Base-by-base conservation (phyloP, 92 coral and sea anemone species). In the Galaxea fascicularis region DNA sequence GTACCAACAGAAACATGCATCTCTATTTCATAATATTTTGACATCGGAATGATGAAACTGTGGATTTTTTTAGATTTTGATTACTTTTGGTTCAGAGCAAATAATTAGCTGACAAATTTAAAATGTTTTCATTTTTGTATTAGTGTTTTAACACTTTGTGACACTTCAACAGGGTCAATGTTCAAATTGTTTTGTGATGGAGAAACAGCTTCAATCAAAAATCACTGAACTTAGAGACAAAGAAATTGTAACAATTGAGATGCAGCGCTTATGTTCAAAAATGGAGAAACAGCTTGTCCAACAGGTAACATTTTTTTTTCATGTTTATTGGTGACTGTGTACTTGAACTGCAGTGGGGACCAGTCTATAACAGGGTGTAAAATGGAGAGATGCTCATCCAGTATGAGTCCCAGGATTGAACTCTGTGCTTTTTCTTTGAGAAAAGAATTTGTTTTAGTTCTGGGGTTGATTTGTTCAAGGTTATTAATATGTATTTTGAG, bases 261-360 rank as follows among this genome's bases (percentile, higher is more conserved):
- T 96, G 79, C 94, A 95, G 66, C 98, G 91, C 71, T 82, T 95
- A 63, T 93, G 99, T 58, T 89, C 88, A 71, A 96, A 96, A 87
- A 96, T 96, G 99, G 98, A 95, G 58, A 93, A 85, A 53, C 99
- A 96, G 65, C 93, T 96, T 29, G 91, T 95, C 68, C 93, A 93
- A 69, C 98, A 94, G 93, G 99, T 96, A 65, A 30, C 8, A 31
- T 77, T 26, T 4, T 15, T n/a, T 41, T 56, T 26, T 14, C 25
- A 28, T 27, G 63, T 25, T 27, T 53, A 0, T 22, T 52, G 44
- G 16, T 22, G 8, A 3, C 8, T 54, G 65, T 28, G 21, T 8
- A 47, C 14, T n/a, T 31, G 30, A 58, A n/a, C 30, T 4, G 25
- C 21, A 30, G 29, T 20, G 24, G 5, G 17, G 3, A 56, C 31